Conservation (phyloP, 1,140 invertebrate genomes). For the Plectrocnemia conspersa region DNA sequence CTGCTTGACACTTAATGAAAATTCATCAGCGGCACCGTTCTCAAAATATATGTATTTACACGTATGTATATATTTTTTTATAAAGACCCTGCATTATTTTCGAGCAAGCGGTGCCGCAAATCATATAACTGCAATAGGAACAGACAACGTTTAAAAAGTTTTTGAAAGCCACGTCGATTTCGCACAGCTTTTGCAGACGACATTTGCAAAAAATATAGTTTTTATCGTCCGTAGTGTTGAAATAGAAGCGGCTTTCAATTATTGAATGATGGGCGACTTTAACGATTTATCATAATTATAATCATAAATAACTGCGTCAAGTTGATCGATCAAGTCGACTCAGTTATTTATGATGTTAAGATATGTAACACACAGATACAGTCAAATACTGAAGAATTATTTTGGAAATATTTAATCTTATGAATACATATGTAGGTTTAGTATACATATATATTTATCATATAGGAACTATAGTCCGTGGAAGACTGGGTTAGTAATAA, state of each 20-base stretch:
- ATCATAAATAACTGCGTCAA: constrained; percentile 24
- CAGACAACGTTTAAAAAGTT: neutral
- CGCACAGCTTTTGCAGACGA: no score
- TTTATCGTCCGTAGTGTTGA: neutral
- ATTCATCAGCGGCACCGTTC: constrained; percentile 30
- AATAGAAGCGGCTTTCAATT: neutral
- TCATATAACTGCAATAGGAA: neutral
- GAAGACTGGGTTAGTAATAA: constrained; percentile 36
- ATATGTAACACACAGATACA: constrained; percentile 35
- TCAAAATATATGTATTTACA: constrained; percentile 26
- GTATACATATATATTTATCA: constrained; percentile 13
- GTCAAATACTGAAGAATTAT: constrained; percentile 31
- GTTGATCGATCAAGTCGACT: constrained; percentile 15
- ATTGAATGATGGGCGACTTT: constrained; percentile 11
- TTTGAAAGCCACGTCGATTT: constrained; percentile 14
- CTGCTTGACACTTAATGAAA: constrained; percentile 2
- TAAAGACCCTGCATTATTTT: constrained; percentile 35
- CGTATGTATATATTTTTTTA: constrained; percentile 28
- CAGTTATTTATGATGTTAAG: constrained; percentile 23
- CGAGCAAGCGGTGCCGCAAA: constrained; percentile 18
- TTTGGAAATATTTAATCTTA: constrained; percentile 32
- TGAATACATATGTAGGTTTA: constrained; percentile 22
- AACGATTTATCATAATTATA: constrained; percentile 15
- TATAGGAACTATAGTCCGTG: constrained; percentile 37
- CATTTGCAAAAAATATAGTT: no score